phyloP scores from a whole-genome alignment of 2,797 vertebrate species.

The Scyliorhinus canicula region DNA sequence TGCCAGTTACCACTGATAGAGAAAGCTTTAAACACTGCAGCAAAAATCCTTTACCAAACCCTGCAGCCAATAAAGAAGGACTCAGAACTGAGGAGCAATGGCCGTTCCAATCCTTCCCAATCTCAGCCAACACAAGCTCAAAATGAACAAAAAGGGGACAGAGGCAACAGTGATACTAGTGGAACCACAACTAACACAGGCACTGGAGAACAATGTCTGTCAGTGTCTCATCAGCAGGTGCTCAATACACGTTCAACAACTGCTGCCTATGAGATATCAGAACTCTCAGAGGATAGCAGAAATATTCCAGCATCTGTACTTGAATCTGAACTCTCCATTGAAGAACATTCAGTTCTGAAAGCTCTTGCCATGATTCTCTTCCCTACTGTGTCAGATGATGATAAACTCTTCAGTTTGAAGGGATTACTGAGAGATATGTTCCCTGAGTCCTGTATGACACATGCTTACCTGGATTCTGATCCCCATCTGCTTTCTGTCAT shows the following conservation, averaged over 20 bases:
- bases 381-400: conserved; percentile 46
- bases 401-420: conserved; percentile 51
- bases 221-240: background rate
- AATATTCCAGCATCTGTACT: conserved; percentile 36
- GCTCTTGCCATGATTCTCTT: conserved; percentile 57
- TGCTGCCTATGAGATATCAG: conserved; percentile 32
- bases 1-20: conserved; percentile 58
- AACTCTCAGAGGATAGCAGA: conserved; percentile 41
- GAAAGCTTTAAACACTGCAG: conserved; percentile 57
- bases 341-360: conserved; percentile 64
- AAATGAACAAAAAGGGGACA: background rate
- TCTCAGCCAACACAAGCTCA: too few species aligned
- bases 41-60: background rate
- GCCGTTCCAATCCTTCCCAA: background rate
- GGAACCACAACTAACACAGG: background rate
- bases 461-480: conserved; percentile 46
- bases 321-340: conserved; percentile 46
- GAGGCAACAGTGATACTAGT: background rate
- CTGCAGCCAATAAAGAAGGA: background rate
- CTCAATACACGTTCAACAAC: background rate
- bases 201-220: background rate
- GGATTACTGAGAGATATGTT: conserved; percentile 64
- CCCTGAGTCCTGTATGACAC: conserved; percentile 48
- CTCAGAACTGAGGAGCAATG: background rate
- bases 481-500: conserved; percentile 49